Base-by-base conservation (phyloP, 2,797 vertebrate genomes). In the Gila robusta region DNA sequence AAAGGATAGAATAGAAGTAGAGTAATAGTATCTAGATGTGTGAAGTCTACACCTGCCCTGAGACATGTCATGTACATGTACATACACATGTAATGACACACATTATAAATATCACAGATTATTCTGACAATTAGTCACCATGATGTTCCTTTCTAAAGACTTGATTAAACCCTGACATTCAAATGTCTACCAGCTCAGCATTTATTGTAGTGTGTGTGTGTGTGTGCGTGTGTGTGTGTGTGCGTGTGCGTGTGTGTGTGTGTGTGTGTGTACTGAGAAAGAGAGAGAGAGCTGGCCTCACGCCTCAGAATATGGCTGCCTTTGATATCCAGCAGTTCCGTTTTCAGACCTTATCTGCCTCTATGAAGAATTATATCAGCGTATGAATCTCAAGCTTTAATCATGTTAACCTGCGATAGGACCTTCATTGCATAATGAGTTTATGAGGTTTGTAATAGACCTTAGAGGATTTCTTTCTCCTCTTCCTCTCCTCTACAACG, bases 101-200 rank as follows among this genome's bases (percentile, higher is more conserved):
- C 93, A 94, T 95, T 94, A 95, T 95, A 95, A 93, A 95, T 94
- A 94, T 94, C 94, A 94, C 90, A 91, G 92, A 92, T 92, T 89
- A 95, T 95, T 95, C 91, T 90, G 90, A 95, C 94, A 96, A 95
- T 94, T 94, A 94, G 93, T 93, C 93, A 89, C 92, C 93, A 94
- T 94, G 94, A 95, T 95, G 94, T 95, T 93, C 94, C 92, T 94
- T 92, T 93, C 92, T 94, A 93, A 94, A 94, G 91, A 90, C 89
- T 84, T 94, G 94, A 95, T 96, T 95, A 94, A 86, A 83, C 91
- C 84, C 87, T 93, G 90, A 90, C 91, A 93, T 94, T 95, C 91
- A 95, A 94, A 95, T 93, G 90, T 92, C 91, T 94, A 91, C 92
- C 93, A 94, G 93, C 93, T 93, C 93, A 86, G 83, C 81, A 92